Percentiles rank a stretch among this genome's conserved stretches.
phyloP scores from a whole-genome alignment of 2,797 vertebrate species.

The Anguilla megastoma region DNA sequence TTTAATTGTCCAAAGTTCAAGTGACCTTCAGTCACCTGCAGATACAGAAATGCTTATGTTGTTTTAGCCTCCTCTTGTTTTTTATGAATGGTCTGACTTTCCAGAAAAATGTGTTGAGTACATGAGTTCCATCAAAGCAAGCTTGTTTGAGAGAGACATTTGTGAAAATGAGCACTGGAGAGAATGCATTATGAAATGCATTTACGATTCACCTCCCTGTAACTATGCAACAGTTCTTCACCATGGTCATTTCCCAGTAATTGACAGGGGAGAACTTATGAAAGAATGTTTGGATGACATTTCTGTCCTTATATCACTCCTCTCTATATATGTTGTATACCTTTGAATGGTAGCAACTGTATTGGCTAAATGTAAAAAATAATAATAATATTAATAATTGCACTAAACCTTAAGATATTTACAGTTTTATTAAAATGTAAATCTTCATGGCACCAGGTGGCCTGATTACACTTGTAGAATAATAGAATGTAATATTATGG shows the following conservation, averaged over 20 bases:
- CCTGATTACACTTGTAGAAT: background rate
- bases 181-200: background rate
- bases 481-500: background rate
- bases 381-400: background rate
- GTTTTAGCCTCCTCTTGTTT: background rate
- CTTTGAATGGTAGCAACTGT: background rate
- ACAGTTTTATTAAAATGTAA: background rate
- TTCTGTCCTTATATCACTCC: background rate
- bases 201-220: background rate
- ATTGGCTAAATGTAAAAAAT: background rate
- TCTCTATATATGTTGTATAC: background rate
- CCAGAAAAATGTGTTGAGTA: background rate
- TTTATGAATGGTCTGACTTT: background rate
- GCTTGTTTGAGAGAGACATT: background rate
- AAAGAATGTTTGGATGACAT: background rate
- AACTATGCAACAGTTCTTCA: constrained; percentile 7
- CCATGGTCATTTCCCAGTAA: background rate
- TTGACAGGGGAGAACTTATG: background rate
- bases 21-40: background rate
- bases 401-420: background rate
- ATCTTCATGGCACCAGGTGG: background rate
- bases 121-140: background rate
- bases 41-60: background rate
- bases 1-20: background rate
- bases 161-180: background rate